phyloP scores from a whole-genome alignment of 2,888 invertebrate species.

The Macropis europaea region DNA sequence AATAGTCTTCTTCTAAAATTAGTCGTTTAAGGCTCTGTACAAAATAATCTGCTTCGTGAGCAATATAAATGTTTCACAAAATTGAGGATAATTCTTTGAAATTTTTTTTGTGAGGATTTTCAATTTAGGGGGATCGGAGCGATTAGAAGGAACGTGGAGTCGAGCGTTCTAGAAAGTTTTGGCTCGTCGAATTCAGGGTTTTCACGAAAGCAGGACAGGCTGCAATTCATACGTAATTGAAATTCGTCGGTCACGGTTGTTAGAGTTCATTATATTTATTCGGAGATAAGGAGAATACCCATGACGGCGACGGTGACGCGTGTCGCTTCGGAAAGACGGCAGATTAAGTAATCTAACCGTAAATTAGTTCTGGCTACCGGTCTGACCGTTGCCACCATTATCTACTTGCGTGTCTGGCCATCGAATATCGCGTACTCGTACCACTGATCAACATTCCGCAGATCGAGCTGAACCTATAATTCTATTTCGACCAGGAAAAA shows the following conservation, averaged over 20 bases:
- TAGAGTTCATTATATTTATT: not conserved
- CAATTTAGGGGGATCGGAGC: too few species aligned
- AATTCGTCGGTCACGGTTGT: slow-evolving; percentile 1
- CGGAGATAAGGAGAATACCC: not conserved
- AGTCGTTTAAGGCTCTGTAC: too few species aligned
- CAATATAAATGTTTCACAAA: too few species aligned
- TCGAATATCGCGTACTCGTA: not conserved
- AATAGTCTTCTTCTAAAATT: too few species aligned
- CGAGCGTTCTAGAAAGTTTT: not conserved
- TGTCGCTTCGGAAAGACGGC: slow-evolving; percentile 1
- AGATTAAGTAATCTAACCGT: slow-evolving; percentile 36
- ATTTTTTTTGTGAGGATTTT: too few species aligned
- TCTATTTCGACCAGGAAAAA: too few species aligned
- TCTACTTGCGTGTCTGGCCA: slow-evolving; percentile 29
- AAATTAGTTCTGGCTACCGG: slow-evolving; percentile 42
- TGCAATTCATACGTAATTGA: not conserved
- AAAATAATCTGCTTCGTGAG: too few species aligned
- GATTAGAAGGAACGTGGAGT: too few species aligned
- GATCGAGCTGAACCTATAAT: not conserved
- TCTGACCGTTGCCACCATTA: slow-evolving; percentile 14
- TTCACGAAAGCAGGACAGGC: not conserved
- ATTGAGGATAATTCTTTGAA: too few species aligned
- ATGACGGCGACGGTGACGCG: not conserved
- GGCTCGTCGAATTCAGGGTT: not conserved
- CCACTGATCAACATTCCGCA: not conserved